Evolutionary conservation across 2,888 invertebrate genomes (phyloP).

Genomic region (Morpho helenor): DNA sequence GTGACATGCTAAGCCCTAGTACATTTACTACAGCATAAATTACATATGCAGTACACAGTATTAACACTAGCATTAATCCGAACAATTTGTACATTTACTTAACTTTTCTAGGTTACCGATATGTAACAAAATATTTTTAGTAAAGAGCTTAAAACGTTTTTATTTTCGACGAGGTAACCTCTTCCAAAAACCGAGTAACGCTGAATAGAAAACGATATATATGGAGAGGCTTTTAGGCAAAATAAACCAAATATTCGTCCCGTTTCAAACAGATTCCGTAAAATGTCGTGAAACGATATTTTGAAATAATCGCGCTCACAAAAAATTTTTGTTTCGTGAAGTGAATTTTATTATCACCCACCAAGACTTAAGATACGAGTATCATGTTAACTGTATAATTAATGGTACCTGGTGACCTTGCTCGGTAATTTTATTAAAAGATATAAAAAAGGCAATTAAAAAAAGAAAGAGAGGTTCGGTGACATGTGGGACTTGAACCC

Average conservation of each 20-base stretch:
- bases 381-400: no score
- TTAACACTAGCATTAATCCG: neutral
- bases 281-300: conserved; percentile 10
- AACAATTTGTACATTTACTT: no score
- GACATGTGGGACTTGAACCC: no score
- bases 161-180: conserved; percentile 2
- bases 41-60: neutral
- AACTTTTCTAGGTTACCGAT: no score
- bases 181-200: neutral
- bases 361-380: no score
- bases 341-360: no score
- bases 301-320: neutral
- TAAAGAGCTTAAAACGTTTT: neutral
- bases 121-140: neutral
- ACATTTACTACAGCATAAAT: neutral
- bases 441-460: no score
- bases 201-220: conserved; percentile 8
- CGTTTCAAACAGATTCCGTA: conserved; percentile 9
- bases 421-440: no score
- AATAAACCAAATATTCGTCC: conserved; percentile 13
- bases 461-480: no score
- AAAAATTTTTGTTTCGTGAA: neutral
- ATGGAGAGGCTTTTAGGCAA: conserved; percentile 9
- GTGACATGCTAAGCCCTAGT: conserved; percentile 8
- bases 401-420: no score